Evolutionary conservation across 64 coral and sea anemone genomes (phyloP).

Genomic region (Orbicella faveolata): DNA sequence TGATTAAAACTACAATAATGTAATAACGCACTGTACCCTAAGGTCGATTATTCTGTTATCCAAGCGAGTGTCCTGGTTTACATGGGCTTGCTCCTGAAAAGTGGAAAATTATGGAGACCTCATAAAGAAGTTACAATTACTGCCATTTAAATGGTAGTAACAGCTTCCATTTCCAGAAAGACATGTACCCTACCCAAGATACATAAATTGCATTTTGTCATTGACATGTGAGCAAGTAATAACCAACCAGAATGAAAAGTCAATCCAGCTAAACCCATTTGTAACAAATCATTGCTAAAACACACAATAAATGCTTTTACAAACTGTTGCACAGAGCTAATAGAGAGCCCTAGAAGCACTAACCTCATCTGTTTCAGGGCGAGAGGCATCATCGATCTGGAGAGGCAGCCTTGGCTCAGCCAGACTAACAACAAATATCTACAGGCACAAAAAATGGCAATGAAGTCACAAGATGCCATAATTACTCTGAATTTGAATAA

Average conservation of each 20-base stretch:
- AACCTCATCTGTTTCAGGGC: constrained; percentile 95
- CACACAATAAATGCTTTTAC: no score
- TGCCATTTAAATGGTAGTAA: not conserved
- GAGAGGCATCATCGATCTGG: constrained; percentile 97
- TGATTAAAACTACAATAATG: no score
- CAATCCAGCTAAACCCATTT: no score
- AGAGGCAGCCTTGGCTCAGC: constrained; percentile 82
- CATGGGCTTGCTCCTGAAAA: constrained; percentile 65
- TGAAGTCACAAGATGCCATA: not conserved
- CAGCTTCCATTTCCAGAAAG: no score
- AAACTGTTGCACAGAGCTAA: not conserved
- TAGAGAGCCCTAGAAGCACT: not conserved
- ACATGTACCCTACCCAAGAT: not conserved
- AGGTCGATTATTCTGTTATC: constrained; percentile 98
- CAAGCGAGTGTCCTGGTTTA: constrained; percentile 89
- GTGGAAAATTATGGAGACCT: no score
- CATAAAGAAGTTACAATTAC: not conserved
- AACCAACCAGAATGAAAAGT: no score
- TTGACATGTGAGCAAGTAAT: no score
- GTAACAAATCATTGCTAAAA: no score
- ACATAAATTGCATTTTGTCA: no score
- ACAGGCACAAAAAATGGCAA: not conserved
- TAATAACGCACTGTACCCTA: constrained; percentile 49
- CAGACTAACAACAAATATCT: constrained; percentile 94
- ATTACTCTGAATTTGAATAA: no score